Percentiles rank a stretch among this genome's conserved stretches.
Conservation (phyloP, 2,797 vertebrate genomes). For the Acanthopagrus latus region DNA sequence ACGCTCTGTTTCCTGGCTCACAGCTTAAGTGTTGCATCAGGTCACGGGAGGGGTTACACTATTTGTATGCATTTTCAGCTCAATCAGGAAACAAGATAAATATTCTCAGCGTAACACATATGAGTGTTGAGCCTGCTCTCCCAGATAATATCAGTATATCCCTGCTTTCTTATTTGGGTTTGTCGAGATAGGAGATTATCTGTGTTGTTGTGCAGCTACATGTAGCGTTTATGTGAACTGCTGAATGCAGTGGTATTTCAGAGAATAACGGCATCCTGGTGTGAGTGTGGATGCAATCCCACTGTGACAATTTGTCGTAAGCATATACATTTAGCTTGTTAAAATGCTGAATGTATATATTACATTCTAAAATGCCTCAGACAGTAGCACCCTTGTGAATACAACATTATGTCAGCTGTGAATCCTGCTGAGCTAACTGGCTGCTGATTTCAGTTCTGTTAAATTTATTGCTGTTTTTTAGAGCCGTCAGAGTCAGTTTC, state of each 20-base stretch:
- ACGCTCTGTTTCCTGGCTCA: background rate
- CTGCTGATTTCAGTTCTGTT: slow-evolving; percentile 12
- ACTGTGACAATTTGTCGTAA: slow-evolving; percentile 37
- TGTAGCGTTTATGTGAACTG: slow-evolving; percentile 31
- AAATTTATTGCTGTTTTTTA: slow-evolving; percentile 15
- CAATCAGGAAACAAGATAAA: slow-evolving; percentile 24
- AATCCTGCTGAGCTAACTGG: slow-evolving; percentile 27
- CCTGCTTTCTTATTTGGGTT: slow-evolving; percentile 38
- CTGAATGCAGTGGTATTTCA: slow-evolving; percentile 24
- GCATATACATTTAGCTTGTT: slow-evolving; percentile 16
- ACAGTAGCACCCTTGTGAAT: slow-evolving; percentile 20
- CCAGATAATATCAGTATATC: slow-evolving; percentile 31
- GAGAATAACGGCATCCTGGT: slow-evolving; percentile 18
- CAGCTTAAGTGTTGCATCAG: slow-evolving; percentile 20
- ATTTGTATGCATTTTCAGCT: slow-evolving; percentile 25
- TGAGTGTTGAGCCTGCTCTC: slow-evolving; percentile 15
- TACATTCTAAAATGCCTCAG: slow-evolving; percentile 22
- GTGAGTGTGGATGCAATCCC: slow-evolving; percentile 15
- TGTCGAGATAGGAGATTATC: slow-evolving; percentile 49
- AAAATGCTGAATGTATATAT: slow-evolving; percentile 33
- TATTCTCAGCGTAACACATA: slow-evolving; percentile 22
- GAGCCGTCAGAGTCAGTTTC: background rate
- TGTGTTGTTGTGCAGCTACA: slow-evolving; percentile 36
- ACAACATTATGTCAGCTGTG: slow-evolving; percentile 3
- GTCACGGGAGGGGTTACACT: slow-evolving; percentile 16